Percentiles rank a stretch among this genome's conserved stretches.
phyloP scores from a whole-genome alignment of 1,140 invertebrate species.

The Rhynchophorus ferrugineus region DNA sequence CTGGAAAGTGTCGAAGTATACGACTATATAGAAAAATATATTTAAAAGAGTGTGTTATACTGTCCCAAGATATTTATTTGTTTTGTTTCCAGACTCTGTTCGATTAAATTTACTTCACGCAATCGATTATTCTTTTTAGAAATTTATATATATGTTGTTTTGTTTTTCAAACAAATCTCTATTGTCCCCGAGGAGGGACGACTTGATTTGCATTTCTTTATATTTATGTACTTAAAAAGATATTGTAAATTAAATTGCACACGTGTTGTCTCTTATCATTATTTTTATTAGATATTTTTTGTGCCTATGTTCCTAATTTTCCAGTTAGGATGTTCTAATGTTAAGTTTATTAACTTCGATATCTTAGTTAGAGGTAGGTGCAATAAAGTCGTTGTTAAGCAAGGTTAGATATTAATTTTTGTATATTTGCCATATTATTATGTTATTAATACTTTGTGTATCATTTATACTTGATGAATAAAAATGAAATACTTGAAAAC shows the following conservation, averaged over 20 bases:
- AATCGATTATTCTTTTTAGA: too few relatives aligned
- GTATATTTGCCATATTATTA: slow-evolving; percentile 41
- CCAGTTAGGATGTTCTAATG: slow-evolving; percentile 32
- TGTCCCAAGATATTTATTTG: too few relatives aligned
- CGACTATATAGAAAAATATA: too few relatives aligned
- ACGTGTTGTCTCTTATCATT: slow-evolving; percentile 11
- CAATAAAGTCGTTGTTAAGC: slow-evolving; percentile 35
- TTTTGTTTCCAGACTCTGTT: too few relatives aligned
- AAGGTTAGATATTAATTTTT: slow-evolving; percentile 36
- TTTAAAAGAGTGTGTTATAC: too few relatives aligned
- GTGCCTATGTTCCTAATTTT: slow-evolving; percentile 34
- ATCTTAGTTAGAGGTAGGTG: slow-evolving; percentile 40
- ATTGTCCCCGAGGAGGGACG: too few relatives aligned
- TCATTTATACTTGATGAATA: slow-evolving; percentile 38
- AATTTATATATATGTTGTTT: too few relatives aligned
- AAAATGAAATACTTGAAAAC: background rate
- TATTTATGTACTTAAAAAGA: slow-evolving; percentile 28
- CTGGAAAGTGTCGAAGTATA: too few relatives aligned
- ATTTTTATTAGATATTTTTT: slow-evolving; percentile 32
- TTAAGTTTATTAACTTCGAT: slow-evolving; percentile 13
- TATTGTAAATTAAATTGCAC: too few relatives aligned
- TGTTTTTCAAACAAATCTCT: too few relatives aligned
- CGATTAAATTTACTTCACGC: too few relatives aligned
- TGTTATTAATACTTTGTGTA: slow-evolving; percentile 34
- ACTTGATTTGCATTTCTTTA: background rate